phyloP scores from a whole-genome alignment of 2,888 invertebrate species.

The Alcis repandata region DNA sequence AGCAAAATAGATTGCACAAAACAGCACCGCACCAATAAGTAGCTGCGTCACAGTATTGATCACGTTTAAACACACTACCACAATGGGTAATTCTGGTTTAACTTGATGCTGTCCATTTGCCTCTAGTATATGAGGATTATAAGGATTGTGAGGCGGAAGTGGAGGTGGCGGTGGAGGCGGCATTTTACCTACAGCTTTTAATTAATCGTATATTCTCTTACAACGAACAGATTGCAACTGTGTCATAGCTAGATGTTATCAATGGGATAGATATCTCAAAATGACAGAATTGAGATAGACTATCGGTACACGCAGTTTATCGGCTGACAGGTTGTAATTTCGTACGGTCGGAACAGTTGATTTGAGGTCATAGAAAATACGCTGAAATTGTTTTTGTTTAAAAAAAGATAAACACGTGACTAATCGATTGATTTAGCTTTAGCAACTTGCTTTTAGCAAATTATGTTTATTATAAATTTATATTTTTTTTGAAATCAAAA shows the following conservation, averaged over 20 bases:
- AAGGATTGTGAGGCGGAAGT: conserved; percentile 30
- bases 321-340: neutral
- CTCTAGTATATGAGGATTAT: conserved; percentile 42
- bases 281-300: conserved; percentile 18
- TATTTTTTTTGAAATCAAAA: too few relatives aligned
- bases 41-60: conserved; percentile 57
- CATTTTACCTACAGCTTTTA: conserved; percentile 6
- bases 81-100: conserved; percentile 32
- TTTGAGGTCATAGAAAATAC: neutral
- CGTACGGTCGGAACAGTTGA: neutral
- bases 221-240: conserved; percentile 16
- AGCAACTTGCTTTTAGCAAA: too few relatives aligned
- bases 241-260: conserved; percentile 10
- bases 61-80: conserved; percentile 53
- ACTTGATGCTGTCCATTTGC: conserved; percentile 38
- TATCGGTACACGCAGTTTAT: conserved; percentile 16
- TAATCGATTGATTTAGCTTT: too few relatives aligned
- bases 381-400: neutral
- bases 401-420: too few relatives aligned
- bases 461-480: too few relatives aligned
- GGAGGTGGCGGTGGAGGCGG: conserved; percentile 49
- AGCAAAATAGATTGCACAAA: conserved; percentile 52
- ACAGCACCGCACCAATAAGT: conserved; percentile 56
- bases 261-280: conserved; percentile 11
- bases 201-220: neutral